These are phyloP conservation scores for Propithecus deckenii DNA, from an alignment of 2,797 vertebrate genomes.

Conservation along the genomic window DNA sequence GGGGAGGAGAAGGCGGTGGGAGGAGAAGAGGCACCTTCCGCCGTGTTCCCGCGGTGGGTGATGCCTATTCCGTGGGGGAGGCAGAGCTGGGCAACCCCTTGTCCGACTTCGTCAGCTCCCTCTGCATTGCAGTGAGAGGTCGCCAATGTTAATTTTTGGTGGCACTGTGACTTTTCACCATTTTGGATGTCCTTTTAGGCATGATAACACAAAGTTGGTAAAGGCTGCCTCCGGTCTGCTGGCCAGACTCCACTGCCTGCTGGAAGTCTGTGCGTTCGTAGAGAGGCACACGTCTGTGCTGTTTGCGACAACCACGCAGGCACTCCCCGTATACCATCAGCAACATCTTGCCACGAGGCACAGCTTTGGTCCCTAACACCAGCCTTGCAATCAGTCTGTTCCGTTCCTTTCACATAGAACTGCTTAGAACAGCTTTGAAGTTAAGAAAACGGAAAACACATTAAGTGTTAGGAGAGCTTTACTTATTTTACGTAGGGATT, in stretches of 20 bases:
- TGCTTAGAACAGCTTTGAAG: not conserved
- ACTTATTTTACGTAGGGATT: too few relatives aligned
- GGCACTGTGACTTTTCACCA: rapidly evolving
- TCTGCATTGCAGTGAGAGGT: not conserved
- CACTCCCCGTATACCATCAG: rapidly evolving
- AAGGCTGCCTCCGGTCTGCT: not conserved
- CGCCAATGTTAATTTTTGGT: not conserved
- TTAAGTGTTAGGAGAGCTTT: too few relatives aligned
- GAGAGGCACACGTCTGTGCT: rapidly evolving
- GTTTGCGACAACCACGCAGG: not conserved
- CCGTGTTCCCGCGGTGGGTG: rapidly evolving
- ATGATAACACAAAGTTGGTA: too few relatives aligned
- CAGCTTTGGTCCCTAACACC: not conserved
- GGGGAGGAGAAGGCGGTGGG: rapidly evolving
- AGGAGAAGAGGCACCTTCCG: too few relatives aligned
- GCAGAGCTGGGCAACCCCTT: rapidly evolving
- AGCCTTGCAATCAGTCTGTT: not conserved
- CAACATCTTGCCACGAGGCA: rapidly evolving
- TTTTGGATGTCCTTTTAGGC: not conserved
- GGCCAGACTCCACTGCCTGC: not conserved
- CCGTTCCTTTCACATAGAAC: not conserved
- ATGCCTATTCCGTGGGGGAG: rapidly evolving
- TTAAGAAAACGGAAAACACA: not conserved
- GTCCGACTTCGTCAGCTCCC: rapidly evolving
- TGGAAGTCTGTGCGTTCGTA: not conserved